These are phyloP conservation scores for Reticulitermes speratus DNA, from an alignment of 1,140 invertebrate species.

Conservation along the genomic window DNA sequence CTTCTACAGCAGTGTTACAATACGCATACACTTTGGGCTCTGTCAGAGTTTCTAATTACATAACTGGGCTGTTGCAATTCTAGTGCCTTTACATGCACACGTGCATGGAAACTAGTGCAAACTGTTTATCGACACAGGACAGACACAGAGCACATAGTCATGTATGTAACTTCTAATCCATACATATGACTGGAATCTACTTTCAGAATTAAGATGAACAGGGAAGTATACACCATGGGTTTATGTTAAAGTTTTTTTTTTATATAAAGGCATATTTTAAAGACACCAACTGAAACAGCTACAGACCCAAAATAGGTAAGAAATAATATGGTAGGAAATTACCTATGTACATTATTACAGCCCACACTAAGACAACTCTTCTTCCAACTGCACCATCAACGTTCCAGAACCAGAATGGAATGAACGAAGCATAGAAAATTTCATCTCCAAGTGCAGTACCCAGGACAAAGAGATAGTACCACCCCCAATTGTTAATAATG, in stretches of 20 bases:
- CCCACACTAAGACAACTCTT: constrained; percentile 80
- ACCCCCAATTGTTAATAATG: constrained; percentile 72
- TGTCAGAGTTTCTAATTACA: no score
- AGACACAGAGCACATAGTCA: no score
- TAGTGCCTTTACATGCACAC: no score
- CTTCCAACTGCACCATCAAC: constrained; percentile 79
- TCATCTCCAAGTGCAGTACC: constrained; percentile 85
- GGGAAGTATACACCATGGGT: no score
- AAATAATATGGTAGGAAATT: constrained; percentile 36
- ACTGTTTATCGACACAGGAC: no score
- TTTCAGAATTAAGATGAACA: no score
- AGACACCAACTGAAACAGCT: constrained; percentile 51
- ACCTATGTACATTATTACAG: constrained; percentile 82
- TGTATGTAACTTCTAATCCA: no score
- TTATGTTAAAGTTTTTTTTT: neutral
- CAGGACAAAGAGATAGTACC: constrained; percentile 83
- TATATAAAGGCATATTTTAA: constrained; percentile 16
- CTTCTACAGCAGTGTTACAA: no score
- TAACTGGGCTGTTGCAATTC: no score
- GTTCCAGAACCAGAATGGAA: constrained; percentile 92
- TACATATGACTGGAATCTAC: no score
- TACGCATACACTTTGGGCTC: no score
- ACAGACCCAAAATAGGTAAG: constrained; percentile 14
- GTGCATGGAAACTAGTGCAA: no score
- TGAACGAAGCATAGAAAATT: constrained; percentile 82